Evolutionary conservation across 2,113 vertebrate genomes (phyloP).

Genomic region (Anguilla rostrata): DNA sequence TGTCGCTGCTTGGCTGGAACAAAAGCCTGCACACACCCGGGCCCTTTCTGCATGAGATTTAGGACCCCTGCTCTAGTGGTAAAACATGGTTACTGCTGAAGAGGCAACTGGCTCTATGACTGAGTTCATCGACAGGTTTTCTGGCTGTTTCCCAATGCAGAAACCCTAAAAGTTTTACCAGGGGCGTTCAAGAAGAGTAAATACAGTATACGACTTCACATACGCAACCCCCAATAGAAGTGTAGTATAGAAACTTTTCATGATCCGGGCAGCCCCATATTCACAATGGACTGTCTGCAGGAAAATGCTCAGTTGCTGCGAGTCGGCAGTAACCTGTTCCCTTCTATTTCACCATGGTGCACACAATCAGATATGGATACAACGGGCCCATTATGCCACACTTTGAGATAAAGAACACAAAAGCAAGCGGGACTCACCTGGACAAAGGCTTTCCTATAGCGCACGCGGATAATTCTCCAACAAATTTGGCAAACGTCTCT

Average conservation of each 20-base stretch:
- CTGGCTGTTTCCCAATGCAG: too few relatives aligned
- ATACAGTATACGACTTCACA: too few relatives aligned
- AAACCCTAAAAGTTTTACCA: too few relatives aligned
- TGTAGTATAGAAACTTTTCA: too few relatives aligned
- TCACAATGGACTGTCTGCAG: too few relatives aligned
- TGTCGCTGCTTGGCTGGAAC: too few relatives aligned
- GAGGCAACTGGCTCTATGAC: background rate
- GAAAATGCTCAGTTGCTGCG: background rate
- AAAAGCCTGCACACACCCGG: too few relatives aligned
- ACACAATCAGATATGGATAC: background rate
- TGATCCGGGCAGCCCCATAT: too few relatives aligned
- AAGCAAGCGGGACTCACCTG: background rate
- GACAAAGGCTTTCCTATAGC: constrained; percentile 1
- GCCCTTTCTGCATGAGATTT: too few relatives aligned
- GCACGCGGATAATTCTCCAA: background rate
- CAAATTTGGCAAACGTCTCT: background rate
- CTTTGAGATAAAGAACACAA: background rate
- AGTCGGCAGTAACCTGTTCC: background rate
- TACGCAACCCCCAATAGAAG: too few relatives aligned
- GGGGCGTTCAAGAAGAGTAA: too few relatives aligned
- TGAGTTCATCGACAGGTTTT: too few relatives aligned
- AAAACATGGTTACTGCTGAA: background rate
- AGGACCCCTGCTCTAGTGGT: background rate
- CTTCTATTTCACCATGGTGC: background rate
- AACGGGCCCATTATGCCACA: background rate